Evolutionary conservation across 37 sponge, comb jelly and placozoan genomes (phyloP).

Genomic region (Chondrosia reniformis): DNA sequence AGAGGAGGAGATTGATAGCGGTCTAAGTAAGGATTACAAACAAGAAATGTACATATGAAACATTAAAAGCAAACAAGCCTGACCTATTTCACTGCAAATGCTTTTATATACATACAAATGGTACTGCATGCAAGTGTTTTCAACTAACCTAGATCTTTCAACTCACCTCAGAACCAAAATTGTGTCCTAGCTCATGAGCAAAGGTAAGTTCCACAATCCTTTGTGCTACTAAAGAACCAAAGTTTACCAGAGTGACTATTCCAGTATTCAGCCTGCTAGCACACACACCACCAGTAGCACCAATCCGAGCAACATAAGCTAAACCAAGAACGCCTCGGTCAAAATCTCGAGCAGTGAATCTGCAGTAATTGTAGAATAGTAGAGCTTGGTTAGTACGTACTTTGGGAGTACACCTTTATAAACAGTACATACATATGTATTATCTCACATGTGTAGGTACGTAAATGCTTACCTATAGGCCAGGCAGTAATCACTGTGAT

Average conservation of each 20-base stretch:
- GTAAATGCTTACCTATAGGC: too few species aligned
- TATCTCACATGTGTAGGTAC: too few species aligned
- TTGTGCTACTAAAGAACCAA: slow-evolving; percentile 43
- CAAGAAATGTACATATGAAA: too few species aligned
- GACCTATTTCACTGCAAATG: too few species aligned
- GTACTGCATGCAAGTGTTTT: not conserved
- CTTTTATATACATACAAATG: too few species aligned
- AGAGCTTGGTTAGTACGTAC: too few species aligned
- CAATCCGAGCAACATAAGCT: slow-evolving; percentile 73
- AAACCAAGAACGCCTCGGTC: slow-evolving; percentile 87
- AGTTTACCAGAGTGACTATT: slow-evolving; percentile 85
- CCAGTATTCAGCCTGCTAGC: slow-evolving; percentile 79
- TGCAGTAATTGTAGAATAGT: slow-evolving; percentile 72
- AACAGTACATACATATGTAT: too few species aligned
- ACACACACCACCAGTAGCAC: slow-evolving; percentile 13
- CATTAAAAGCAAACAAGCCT: too few species aligned
- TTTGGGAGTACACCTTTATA: too few species aligned
- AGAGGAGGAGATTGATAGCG: too few species aligned
- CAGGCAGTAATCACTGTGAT: too few species aligned
- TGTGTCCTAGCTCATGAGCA: slow-evolving; percentile 95
- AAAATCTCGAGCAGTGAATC: slow-evolving; percentile 90
- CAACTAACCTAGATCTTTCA: not conserved
- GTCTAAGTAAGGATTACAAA: too few species aligned
- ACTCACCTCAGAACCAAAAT: slow-evolving; percentile 90
- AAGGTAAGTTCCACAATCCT: slow-evolving; percentile 68